A percentile compares a stretch with the other conserved stretches of the same genome.
phyloP scores from a whole-genome alignment of 35 echinoderm and acorn worm genomes.

The Diadema setosum region DNA sequence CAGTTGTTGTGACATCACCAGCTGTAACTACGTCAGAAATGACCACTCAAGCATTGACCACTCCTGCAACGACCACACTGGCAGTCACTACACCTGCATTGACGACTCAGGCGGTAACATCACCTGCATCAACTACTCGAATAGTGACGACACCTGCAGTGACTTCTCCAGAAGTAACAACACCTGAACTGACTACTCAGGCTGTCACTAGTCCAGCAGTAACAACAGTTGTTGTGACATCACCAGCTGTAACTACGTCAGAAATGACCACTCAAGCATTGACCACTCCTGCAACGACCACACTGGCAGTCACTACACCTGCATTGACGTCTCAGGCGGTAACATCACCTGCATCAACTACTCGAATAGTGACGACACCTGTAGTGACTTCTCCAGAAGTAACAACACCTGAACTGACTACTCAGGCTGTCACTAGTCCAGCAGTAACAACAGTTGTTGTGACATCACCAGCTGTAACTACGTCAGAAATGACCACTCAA shows the following conservation, averaged over 20 bases:
- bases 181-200: too few relatives aligned
- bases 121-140: too few relatives aligned
- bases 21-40: too few relatives aligned
- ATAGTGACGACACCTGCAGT: too few relatives aligned
- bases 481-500: neutral
- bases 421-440: neutral
- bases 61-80: too few relatives aligned
- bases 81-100: too few relatives aligned
- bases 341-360: neutral
- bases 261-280: neutral
- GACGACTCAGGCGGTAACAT: too few relatives aligned
- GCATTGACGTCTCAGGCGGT: neutral
- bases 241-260: neutral
- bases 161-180: too few relatives aligned
- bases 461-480: neutral
- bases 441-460: neutral
- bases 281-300: neutral
- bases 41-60: too few relatives aligned
- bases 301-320: neutral
- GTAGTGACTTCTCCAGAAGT: neutral
- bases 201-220: too few relatives aligned
- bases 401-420: constrained; percentile 16
- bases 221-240: neutral
- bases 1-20: too few relatives aligned
- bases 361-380: constrained; percentile 4